phyloP scores from a whole-genome alignment of 2,797 vertebrate species.

The Philypnodon macrostomus region DNA sequence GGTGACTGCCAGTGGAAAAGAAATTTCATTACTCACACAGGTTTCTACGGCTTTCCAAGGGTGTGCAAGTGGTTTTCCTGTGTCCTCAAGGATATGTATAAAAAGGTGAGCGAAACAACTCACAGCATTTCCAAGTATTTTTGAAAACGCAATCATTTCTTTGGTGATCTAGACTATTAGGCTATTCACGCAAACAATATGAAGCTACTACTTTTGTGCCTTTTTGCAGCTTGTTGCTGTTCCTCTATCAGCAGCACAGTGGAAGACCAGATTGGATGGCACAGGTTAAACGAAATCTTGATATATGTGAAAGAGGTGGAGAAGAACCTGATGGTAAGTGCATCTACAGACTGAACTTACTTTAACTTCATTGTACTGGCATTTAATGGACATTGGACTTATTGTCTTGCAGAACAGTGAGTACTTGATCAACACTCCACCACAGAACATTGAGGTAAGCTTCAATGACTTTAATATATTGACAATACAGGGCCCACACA shows the following conservation, averaged over 20 bases:
- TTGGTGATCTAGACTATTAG: slow-evolving; percentile 36
- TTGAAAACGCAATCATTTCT: slow-evolving; percentile 38
- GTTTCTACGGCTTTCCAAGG: slow-evolving; percentile 89
- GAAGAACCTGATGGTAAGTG: slow-evolving; percentile 47
- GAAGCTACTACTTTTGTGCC: slow-evolving; percentile 70
- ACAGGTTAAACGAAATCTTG: slow-evolving; percentile 42
- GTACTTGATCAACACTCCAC: slow-evolving; percentile 32
- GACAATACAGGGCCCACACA: slow-evolving; percentile 3
- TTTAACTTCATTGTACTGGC: too few relatives aligned
- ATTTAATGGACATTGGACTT: slow-evolving; percentile 17
- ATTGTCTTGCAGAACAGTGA: slow-evolving; percentile 43
- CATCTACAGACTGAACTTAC: not conserved
- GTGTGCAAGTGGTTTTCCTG: slow-evolving; percentile 85
- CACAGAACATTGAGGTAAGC: slow-evolving; percentile 60
- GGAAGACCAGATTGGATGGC: accelerated
- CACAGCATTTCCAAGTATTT: slow-evolving; percentile 66
- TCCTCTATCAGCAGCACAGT: slow-evolving; percentile 6
- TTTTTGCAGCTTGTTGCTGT: slow-evolving; percentile 71
- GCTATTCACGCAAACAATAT: slow-evolving; percentile 50
- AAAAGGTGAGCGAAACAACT: slow-evolving; percentile 79
- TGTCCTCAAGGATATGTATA: slow-evolving; percentile 90
- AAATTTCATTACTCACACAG: slow-evolving; percentile 92
- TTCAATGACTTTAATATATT: slow-evolving; percentile 3
- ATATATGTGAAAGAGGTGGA: not conserved
- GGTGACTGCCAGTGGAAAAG: slow-evolving; percentile 92